Conservation (phyloP, 2,113 vertebrate genomes). For the Pagrus major region DNA sequence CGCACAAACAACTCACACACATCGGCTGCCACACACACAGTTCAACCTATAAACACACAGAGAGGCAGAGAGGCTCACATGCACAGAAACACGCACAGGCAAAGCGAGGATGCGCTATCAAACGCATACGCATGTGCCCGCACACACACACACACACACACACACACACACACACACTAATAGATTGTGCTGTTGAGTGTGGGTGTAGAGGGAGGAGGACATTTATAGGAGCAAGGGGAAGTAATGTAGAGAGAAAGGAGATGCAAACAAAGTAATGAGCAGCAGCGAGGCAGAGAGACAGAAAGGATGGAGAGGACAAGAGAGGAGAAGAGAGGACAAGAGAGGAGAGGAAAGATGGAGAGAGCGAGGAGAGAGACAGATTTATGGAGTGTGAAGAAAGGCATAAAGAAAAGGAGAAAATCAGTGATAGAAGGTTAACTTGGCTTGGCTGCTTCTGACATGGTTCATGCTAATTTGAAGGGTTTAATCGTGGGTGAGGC, state of each 20-base stretch:
- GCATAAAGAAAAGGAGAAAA: conserved; percentile 51
- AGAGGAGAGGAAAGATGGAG: conserved; percentile 18
- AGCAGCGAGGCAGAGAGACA: conserved; percentile 23
- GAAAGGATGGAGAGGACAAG: conserved; percentile 13
- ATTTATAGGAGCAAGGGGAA: conserved; percentile 42
- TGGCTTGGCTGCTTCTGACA: conserved; percentile 61
- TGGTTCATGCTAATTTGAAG: conserved; percentile 62
- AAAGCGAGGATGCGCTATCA: neutral
- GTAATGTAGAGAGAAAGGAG: conserved; percentile 33
- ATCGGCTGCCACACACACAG: conserved; percentile 8
- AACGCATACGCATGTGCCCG: neutral
- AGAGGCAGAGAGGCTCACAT: conserved; percentile 27
- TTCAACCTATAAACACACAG: conserved; percentile 8
- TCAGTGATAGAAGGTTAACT: conserved; percentile 60
- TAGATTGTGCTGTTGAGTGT: conserved; percentile 42
- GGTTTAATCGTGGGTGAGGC: conserved; percentile 49
- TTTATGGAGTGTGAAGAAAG: conserved; percentile 68
- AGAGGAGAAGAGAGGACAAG: conserved; percentile 11
- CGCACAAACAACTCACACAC: conserved; percentile 22
- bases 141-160: neutral
- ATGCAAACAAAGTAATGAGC: conserved; percentile 58
- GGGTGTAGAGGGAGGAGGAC: conserved; percentile 30
- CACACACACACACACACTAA: conserved; percentile 14
- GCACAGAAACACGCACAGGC: conserved; percentile 25
- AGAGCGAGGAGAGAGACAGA: conserved; percentile 37